These are phyloP conservation scores for Numenius phaeopus DNA, from an alignment of 2,797 vertebrate genomes.

Conservation along the genomic window DNA sequence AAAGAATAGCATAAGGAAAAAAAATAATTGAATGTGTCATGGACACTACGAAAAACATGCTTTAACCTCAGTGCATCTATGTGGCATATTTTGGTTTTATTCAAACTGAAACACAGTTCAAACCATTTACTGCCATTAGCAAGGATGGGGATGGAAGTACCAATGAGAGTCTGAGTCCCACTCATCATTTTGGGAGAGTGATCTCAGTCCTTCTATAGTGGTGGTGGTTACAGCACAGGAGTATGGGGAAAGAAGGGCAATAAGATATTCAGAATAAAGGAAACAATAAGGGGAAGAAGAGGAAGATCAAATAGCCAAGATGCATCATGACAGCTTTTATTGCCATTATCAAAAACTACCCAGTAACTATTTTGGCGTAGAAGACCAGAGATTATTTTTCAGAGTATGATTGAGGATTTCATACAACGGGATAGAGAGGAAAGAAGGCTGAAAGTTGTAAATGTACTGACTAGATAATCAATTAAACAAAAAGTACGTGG, in stretches of 20 bases:
- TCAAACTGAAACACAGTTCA: not conserved
- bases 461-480: not conserved
- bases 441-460: not conserved
- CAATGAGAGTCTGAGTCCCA: not conserved
- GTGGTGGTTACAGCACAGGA: not conserved
- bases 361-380: not conserved
- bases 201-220: not conserved
- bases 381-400: not conserved
- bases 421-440: not conserved
- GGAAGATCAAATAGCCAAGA: not conserved
- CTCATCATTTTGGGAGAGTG: accelerated
- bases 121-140: not conserved
- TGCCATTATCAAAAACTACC: not conserved
- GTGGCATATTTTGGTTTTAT: not conserved
- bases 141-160: not conserved
- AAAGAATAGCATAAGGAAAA: not conserved
- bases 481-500: not conserved
- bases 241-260: not conserved
- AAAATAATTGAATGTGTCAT: not conserved
- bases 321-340: not conserved
- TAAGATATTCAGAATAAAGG: not conserved
- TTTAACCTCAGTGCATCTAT: not conserved
- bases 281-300: not conserved
- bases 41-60: not conserved
- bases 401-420: not conserved